Evolutionary conservation across 1,140 invertebrate species (phyloP), one percentile per base, ranked within the genome.

Genomic region (Euschistus heros): DNA sequence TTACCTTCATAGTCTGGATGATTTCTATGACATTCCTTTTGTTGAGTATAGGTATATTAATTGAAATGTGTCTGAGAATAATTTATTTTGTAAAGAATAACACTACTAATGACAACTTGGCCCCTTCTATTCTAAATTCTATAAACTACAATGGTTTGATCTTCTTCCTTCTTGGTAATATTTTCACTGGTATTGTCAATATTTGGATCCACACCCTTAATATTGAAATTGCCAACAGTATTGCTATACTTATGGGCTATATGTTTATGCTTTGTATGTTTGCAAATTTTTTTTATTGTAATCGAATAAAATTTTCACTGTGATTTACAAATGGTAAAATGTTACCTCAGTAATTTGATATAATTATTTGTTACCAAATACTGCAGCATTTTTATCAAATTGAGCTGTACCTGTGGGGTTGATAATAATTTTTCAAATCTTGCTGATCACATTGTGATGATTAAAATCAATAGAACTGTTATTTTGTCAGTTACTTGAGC

Each of bases 161-260:
- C 18, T 91, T 87, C 73, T 94, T 94, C 74, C 74, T 94, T 46
- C 46, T 87, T 1, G 81, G 82, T 3, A 94, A 94, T 79, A 44
- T 94, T 20, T 72, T 87, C 13, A 94, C 91, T 24, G 91, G 91
- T 46, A 63, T 84, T 26, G 77, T 94, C 15, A 94, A 94, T 77
- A 75, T 89, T 69, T 74, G 74, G 26, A 74, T 89, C 15, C 75
- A 80, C 67, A 88, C 88, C 47, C 72, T 85, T 59, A 75, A 80
- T 52, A 71, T 83, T 5, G 71, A 76, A 24, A 67, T 73, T 15
- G 42, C 70, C 8, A 44, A 67, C 46, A 80, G 82, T 72, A 69
- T 87, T 66, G 37, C 77, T 14, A 80, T 87, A 68, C 70, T 87
- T 55, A 75, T 79, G 72, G 67, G 73, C 62, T 86, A 87, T 69